Percentiles rank a stretch among this genome's conserved stretches.
phyloP scores from a whole-genome alignment of 2,113 vertebrate species.

The Nothocercus julius region DNA sequence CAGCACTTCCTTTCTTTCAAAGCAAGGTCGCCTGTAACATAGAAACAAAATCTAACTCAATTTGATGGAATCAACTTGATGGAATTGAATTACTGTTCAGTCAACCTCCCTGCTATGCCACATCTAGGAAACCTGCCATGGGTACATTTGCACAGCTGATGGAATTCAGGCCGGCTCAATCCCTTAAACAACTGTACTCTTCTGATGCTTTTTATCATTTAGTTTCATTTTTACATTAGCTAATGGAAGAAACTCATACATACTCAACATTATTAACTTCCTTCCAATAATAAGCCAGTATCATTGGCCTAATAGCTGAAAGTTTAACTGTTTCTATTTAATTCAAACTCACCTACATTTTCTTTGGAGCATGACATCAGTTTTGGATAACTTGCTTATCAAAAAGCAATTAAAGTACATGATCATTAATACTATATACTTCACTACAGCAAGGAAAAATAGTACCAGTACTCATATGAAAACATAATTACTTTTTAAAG shows the following conservation, averaged over 20 bases:
- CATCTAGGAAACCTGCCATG: background rate
- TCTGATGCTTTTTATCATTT: background rate
- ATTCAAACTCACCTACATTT: background rate
- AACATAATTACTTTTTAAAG: slow-evolving; percentile 5
- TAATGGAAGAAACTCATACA: background rate
- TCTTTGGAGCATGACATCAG: background rate
- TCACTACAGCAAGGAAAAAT: background rate
- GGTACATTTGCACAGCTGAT: background rate
- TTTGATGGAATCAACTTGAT: too few relatives aligned
- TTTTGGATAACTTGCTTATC: background rate
- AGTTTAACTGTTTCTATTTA: background rate
- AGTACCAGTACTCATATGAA: background rate
- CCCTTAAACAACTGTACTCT: background rate
- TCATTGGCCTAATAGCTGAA: background rate
- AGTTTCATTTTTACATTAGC: background rate
- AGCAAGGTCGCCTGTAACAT: background rate
- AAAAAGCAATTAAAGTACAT: slow-evolving; percentile 13
- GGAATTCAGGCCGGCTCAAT: background rate
- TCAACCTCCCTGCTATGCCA: background rate
- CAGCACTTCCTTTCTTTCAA: background rate
- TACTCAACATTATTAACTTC: background rate
- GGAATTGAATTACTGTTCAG: background rate
- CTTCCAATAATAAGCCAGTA: background rate
- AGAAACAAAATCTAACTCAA: background rate
- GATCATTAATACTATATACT: background rate